A percentile compares a stretch with the other conserved stretches of the same genome.
These are phyloP conservation scores for Nematolebias whitei DNA, from an alignment of 2,113 vertebrate genomes.

Conservation along the genomic window DNA sequence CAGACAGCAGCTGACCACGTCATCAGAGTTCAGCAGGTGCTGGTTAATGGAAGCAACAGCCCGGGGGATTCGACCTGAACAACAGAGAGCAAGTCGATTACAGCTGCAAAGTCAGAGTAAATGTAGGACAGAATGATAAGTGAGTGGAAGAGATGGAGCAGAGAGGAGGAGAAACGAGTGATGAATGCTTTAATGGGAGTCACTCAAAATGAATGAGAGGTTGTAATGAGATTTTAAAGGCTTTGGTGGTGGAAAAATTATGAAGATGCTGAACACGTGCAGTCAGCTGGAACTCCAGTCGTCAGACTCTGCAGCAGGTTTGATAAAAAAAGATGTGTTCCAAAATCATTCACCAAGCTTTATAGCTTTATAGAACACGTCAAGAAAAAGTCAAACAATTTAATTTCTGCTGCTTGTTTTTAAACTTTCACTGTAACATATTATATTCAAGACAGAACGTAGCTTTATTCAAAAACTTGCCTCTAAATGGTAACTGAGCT, in stretches of 20 bases:
- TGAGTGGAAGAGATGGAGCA: conserved; percentile 11
- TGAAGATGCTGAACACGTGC: background rate
- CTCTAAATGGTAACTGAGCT: background rate
- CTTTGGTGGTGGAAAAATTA: conserved; percentile 22
- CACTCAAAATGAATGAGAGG: conserved; percentile 22
- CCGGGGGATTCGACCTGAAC: conserved; percentile 89
- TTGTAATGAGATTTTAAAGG: conserved; percentile 26
- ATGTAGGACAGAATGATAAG: conserved; percentile 53
- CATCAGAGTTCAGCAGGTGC: conserved; percentile 92
- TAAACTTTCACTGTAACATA: conserved; percentile 17
- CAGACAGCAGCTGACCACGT: conserved; percentile 96
- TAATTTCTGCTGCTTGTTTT: background rate
- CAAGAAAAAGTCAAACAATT: background rate
- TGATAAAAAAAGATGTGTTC: background rate
- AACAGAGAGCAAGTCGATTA: conserved; percentile 45
- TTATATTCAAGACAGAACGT: background rate
- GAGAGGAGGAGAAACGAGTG: conserved; percentile 16
- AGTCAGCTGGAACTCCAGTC: conserved; percentile 9
- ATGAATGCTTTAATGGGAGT: conserved; percentile 33
- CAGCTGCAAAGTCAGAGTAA: conserved; percentile 53
- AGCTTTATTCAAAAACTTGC: background rate
- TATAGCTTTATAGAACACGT: too few species aligned
- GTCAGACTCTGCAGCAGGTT: background rate
- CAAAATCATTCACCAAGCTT: background rate
- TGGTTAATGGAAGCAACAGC: conserved; percentile 95